These are phyloP conservation scores for Ethmia dodecea DNA, from an alignment of 2,888 invertebrate species.

Conservation along the genomic window DNA sequence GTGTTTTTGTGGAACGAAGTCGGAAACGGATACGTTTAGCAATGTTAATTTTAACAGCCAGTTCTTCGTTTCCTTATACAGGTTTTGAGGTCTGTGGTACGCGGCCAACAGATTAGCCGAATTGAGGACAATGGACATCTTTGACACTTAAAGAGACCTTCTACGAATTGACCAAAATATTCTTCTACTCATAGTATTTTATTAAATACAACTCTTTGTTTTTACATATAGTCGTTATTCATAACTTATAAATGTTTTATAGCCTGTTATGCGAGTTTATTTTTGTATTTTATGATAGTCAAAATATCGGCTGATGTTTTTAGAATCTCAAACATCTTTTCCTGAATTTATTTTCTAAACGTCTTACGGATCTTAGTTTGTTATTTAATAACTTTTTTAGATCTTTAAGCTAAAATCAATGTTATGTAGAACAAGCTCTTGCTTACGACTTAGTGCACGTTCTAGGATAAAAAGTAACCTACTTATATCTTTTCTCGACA, in stretches of 20 bases:
- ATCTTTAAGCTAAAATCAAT: too few relatives aligned
- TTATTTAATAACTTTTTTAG: too few relatives aligned
- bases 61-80: constrained; percentile 51
- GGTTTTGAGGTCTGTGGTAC: constrained; percentile 49
- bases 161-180: too few relatives aligned
- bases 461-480: too few relatives aligned
- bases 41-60: constrained; percentile 43
- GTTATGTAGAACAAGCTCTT: too few relatives aligned
- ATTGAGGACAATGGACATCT: constrained; percentile 34
- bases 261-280: constrained; percentile 7
- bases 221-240: too few relatives aligned
- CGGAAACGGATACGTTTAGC: constrained; percentile 40
- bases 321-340: constrained; percentile 21
- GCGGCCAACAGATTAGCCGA: constrained; percentile 38
- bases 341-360: constrained; percentile 25
- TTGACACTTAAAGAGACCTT: too few relatives aligned
- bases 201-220: too few relatives aligned
- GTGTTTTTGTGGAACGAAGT: background rate
- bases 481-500: too few relatives aligned
- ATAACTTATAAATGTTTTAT: background rate
- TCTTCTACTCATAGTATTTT: too few relatives aligned
- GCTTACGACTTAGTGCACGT: too few relatives aligned
- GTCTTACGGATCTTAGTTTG: constrained; percentile 16
- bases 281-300: constrained; percentile 23
- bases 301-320: constrained; percentile 23